A percentile compares a stretch with the other conserved stretches of the same genome.
Evolutionary conservation across 2,797 vertebrate genomes (phyloP).

Genomic region (Danio choprae): DNA sequence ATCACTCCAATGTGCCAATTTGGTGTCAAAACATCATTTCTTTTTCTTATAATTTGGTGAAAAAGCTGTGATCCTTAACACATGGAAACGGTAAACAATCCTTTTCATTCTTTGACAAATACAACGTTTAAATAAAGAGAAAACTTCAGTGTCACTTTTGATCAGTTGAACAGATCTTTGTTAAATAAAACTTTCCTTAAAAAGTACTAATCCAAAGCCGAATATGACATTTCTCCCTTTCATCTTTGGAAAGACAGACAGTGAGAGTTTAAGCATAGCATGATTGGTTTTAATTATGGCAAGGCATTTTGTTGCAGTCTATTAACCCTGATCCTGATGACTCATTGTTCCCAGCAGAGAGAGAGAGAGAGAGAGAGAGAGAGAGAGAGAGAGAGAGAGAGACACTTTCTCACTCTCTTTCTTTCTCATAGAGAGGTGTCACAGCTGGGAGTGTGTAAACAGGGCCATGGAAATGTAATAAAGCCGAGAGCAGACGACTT

Average conservation of each 20-base stretch:
- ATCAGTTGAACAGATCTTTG: background rate
- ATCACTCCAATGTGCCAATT: background rate
- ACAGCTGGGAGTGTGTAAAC: constrained; percentile 57
- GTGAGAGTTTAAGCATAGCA: constrained; percentile 7
- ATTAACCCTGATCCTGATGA: constrained; percentile 67
- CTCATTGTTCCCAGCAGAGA: constrained; percentile 65
- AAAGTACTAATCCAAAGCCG: background rate
- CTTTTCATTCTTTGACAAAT: background rate
- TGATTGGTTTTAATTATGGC: constrained; percentile 65
- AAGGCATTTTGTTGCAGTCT: constrained; percentile 62
- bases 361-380: too few species aligned
- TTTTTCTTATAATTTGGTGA: too few species aligned
- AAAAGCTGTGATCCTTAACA: background rate
- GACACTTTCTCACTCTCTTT: background rate
- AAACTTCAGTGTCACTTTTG: too few species aligned
- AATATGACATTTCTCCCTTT: constrained; percentile 6
- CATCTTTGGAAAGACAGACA: constrained; percentile 4
- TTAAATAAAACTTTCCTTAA: background rate
- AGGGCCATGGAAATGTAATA: constrained; percentile 46
- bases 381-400: too few species aligned
- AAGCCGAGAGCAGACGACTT: constrained; percentile 31
- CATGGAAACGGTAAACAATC: background rate
- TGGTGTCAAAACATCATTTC: background rate
- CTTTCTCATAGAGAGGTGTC: constrained; percentile 30
- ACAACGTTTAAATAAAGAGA: background rate